These are phyloP conservation scores for Astropecten irregularis DNA, from an alignment of 53 echinoderm and acorn worm genomes.

Conservation along the genomic window DNA sequence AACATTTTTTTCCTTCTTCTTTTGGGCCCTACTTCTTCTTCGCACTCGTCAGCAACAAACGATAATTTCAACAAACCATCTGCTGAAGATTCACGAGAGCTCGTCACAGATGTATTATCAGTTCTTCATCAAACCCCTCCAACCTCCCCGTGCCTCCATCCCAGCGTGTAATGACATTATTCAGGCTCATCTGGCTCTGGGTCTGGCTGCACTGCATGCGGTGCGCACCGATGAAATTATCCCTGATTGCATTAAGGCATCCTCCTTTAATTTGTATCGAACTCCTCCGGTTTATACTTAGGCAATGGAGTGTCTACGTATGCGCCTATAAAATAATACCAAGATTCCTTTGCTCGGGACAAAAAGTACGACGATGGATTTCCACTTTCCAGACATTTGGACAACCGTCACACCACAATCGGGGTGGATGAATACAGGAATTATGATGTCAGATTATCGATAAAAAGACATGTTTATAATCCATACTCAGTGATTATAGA, in stretches of 20 bases:
- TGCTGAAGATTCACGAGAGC: background rate
- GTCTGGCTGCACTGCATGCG: background rate
- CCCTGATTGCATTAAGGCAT: conserved; percentile 29
- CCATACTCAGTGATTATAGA: no score
- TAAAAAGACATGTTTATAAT: no score
- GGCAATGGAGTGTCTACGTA: no score
- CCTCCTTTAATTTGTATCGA: conserved; percentile 34
- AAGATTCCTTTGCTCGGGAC: background rate
- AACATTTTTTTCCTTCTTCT: no score
- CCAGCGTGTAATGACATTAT: conserved; percentile 10
- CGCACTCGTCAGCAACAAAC: no score
- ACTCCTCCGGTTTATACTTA: no score
- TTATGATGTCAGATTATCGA: no score
- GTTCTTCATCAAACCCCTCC: background rate
- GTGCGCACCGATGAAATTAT: conserved; percentile 13
- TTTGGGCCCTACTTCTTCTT: no score
- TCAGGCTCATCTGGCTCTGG: background rate
- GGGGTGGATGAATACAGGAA: no score
- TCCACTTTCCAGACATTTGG: no score
- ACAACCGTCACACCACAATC: no score
- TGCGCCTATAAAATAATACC: no score
- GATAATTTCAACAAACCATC: background rate
- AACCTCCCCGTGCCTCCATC: background rate
- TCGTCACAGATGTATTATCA: background rate
- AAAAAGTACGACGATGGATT: background rate